Conservation (phyloP, 1,140 invertebrate genomes). For the Mylabris phalerata region DNA sequence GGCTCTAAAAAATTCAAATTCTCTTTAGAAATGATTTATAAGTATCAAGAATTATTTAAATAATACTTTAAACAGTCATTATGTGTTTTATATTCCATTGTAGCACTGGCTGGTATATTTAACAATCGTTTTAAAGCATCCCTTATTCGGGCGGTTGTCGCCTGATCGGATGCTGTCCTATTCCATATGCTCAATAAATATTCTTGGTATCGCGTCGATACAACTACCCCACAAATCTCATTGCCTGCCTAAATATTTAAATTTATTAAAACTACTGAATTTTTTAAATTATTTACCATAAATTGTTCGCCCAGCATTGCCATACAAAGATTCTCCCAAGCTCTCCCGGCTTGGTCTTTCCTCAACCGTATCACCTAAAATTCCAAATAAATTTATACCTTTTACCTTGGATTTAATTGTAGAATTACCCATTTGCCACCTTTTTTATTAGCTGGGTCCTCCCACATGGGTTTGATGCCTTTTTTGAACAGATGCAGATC, state of each 20-base stretch:
- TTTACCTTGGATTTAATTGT: too few relatives aligned
- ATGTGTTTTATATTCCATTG: conserved; percentile 96
- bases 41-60: conserved; percentile 1
- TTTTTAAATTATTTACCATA: conserved; percentile 58
- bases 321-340: conserved; percentile 97
- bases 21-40: neutral
- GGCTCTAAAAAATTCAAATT: conserved; percentile 27
- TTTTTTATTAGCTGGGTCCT: conserved; percentile 89
- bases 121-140: conserved; percentile 91
- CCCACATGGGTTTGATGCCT: conserved; percentile 98
- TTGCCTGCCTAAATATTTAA: conserved; percentile 56
- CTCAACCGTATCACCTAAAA: conserved; percentile 68
- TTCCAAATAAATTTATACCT: neutral
- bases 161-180: conserved; percentile 81
- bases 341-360: conserved; percentile 90
- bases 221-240: conserved; percentile 96
- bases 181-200: conserved; percentile 99
- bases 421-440: conserved; percentile 90
- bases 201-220: conserved; percentile 74
- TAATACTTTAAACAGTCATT: conserved; percentile 48
- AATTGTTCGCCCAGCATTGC: conserved; percentile 98
- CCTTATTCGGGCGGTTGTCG: conserved; percentile 81
- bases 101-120: conserved; percentile 85
- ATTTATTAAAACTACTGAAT: neutral
- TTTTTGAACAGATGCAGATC: conserved; percentile 98